Evolutionary conservation across 2,113 vertebrate species (phyloP).

Genomic region (Hippolais icterina): DNA sequence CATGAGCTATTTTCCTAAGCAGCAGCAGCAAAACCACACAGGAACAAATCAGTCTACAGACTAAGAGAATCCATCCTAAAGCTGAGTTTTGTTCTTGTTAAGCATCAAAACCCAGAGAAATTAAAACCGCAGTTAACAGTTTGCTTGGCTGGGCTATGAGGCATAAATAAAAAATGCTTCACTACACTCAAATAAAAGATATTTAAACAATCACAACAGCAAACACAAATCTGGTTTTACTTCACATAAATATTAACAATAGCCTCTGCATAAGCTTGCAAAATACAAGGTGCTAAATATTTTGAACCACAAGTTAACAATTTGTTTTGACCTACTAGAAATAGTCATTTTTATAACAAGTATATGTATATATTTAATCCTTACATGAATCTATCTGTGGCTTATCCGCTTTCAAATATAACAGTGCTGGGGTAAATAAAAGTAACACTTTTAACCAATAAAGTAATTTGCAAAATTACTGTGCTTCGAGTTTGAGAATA

Average conservation of each 20-base stretch:
- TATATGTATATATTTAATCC: not conserved
- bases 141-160: not conserved
- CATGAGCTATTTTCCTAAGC: not conserved
- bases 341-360: not conserved
- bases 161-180: not conserved
- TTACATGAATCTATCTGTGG: not conserved
- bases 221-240: not conserved
- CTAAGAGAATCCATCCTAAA: not conserved
- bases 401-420: not conserved
- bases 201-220: not conserved
- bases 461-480: not conserved
- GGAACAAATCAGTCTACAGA: not conserved
- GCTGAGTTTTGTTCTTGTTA: not conserved
- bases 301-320: not conserved
- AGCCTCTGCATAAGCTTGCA: not conserved
- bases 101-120: not conserved
- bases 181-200: not conserved
- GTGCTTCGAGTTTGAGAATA: not conserved
- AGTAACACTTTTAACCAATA: not conserved
- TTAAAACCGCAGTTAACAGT: not conserved
- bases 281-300: not conserved
- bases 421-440: not conserved
- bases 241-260: not conserved
- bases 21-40: not conserved
- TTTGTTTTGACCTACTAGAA: not conserved